These are phyloP conservation scores for Eciton burchellii DNA, from an alignment of 1,140 invertebrate genomes.

Conservation along the genomic window DNA sequence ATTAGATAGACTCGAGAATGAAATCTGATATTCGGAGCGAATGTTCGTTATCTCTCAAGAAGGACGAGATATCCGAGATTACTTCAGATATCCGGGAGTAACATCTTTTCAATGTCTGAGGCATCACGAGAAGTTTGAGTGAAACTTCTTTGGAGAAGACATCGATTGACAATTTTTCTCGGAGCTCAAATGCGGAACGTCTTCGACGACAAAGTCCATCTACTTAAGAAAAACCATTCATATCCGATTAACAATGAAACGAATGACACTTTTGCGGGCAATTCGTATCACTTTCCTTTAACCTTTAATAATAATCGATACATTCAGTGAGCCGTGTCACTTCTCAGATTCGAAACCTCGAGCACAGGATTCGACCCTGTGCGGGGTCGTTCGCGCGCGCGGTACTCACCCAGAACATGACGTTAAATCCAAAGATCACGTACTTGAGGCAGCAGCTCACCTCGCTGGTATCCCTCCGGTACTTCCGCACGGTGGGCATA, in stretches of 20 bases:
- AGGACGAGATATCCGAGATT: background rate
- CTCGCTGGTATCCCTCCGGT: constrained; percentile 95
- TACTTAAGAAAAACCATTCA: too few species aligned
- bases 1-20: too few species aligned
- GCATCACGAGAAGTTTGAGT: background rate
- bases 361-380: background rate
- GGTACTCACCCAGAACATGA: constrained; percentile 96
- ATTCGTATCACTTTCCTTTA: too few species aligned
- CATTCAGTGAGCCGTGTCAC: too few species aligned
- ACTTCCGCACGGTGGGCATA: constrained; percentile 87
- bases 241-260: too few species aligned
- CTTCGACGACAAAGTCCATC: background rate
- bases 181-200: background rate
- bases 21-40: background rate
- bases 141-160: background rate
- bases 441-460: constrained; percentile 99
- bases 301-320: too few species aligned
- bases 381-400: background rate
- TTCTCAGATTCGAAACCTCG: background rate
- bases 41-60: background rate
- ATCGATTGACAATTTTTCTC: background rate
- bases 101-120: background rate
- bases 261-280: too few species aligned
- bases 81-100: background rate
- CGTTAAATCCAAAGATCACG: constrained; percentile 98